Evolutionary conservation across 1,140 invertebrate species (phyloP).

Genomic region (Cyphomyrmex costatus): DNA sequence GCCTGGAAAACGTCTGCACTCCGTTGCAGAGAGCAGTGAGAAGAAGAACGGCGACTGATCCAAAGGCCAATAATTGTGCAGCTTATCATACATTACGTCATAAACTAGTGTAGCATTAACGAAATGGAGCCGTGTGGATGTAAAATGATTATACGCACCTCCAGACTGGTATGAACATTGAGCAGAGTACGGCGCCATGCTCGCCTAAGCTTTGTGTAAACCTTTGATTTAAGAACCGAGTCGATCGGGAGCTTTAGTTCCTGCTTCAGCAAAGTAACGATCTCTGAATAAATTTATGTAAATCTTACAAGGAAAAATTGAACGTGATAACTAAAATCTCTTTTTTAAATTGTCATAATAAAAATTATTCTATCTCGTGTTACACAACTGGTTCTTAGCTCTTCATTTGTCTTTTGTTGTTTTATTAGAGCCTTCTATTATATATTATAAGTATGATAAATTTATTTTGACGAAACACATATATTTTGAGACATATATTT

Average conservation of each 20-base stretch:
- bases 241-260: conserved; percentile 19
- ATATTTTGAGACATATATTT: background rate
- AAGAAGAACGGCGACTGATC: conserved; percentile 56
- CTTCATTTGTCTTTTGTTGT: too few relatives aligned
- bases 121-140: conserved; percentile 50
- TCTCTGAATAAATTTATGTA: conserved; percentile 1
- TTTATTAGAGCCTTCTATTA: too few relatives aligned
- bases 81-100: conserved; percentile 59
- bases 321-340: background rate
- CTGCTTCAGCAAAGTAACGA: conserved; percentile 27
- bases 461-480: background rate
- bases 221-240: conserved; percentile 50
- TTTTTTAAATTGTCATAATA: background rate
- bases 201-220: conserved; percentile 60
- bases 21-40: background rate
- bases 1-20: conserved; percentile 38
- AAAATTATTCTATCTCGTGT: background rate
- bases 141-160: conserved; percentile 38
- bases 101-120: conserved; percentile 54
- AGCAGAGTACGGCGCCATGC: background rate
- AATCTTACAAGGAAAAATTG: background rate
- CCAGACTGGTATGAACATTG: conserved; percentile 49
- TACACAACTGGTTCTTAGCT: too few relatives aligned
- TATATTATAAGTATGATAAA: too few relatives aligned
- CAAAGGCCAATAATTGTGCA: conserved; percentile 64